These are phyloP conservation scores for Drosophila acutilabella DNA, from an alignment of 2,888 invertebrate genomes.

Conservation along the genomic window DNA sequence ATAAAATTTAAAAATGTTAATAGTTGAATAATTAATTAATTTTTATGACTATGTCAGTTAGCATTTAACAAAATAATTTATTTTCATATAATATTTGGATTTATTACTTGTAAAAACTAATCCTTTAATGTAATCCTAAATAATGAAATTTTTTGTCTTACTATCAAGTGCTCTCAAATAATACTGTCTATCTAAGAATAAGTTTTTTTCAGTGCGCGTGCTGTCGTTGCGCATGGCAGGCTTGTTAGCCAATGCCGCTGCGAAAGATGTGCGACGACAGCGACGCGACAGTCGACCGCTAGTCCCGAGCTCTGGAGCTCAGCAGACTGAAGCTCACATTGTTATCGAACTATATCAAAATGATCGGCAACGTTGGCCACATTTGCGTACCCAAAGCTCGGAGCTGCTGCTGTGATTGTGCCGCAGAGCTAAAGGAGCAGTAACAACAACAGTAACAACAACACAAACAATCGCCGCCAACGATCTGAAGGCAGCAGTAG, in stretches of 20 bases:
- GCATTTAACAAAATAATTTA: too few relatives aligned
- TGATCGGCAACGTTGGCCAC: slow-evolving; percentile 74
- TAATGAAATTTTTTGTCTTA: too few relatives aligned
- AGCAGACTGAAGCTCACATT: slow-evolving; percentile 61
- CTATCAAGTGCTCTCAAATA: too few relatives aligned
- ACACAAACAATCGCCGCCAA: slow-evolving; percentile 79
- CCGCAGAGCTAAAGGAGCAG: slow-evolving; percentile 11
- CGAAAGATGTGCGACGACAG: slow-evolving; percentile 51
- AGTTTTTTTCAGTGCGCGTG: background rate
- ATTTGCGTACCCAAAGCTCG: slow-evolving; percentile 66
- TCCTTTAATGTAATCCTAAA: too few relatives aligned
- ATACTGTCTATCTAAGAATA: too few relatives aligned
- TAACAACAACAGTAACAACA: slow-evolving; percentile 8
- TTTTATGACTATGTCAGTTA: too few relatives aligned
- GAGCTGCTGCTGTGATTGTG: slow-evolving; percentile 50
- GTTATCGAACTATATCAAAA: slow-evolving; percentile 82
- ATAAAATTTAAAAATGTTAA: too few relatives aligned
- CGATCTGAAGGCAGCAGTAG: slow-evolving; percentile 59
- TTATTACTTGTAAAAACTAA: too few relatives aligned
- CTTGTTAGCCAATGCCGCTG: slow-evolving; percentile 66
- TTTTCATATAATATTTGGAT: too few relatives aligned
- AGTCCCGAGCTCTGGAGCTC: slow-evolving; percentile 21
- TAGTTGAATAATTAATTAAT: too few relatives aligned
- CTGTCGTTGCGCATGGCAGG: slow-evolving; percentile 35
- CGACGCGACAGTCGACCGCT: slow-evolving; percentile 67